Conservation (phyloP, 2,888 invertebrate species). For the Apodemia zela region DNA sequence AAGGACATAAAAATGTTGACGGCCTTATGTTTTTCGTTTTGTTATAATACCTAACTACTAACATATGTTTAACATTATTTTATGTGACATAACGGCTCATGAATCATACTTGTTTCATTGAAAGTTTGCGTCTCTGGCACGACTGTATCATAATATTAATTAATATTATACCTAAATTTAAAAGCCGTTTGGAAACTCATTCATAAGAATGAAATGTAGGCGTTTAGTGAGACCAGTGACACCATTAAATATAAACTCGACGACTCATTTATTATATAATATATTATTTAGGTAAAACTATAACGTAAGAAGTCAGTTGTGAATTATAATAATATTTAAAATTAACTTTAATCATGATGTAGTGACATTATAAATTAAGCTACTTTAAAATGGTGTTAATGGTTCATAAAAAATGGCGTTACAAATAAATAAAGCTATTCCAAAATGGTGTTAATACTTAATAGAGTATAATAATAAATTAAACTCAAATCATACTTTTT, state of each 20-base stretch:
- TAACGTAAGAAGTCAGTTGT: not conserved
- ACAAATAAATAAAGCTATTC: no score
- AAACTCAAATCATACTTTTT: no score
- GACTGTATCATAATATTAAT: slow-evolving; percentile 8
- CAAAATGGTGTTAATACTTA: no score
- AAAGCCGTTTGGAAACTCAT: slow-evolving; percentile 12
- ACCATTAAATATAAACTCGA: not conserved
- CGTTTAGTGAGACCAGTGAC: not conserved
- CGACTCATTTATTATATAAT: not conserved
- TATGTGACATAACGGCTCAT: not conserved
- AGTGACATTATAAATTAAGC: no score
- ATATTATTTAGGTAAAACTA: not conserved
- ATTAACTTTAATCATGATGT: no score
- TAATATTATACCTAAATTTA: slow-evolving; percentile 11
- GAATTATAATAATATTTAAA: no score
- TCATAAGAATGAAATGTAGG: slow-evolving; percentile 4
- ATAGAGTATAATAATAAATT: no score
- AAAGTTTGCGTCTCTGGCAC: not conserved
- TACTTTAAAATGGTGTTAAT: no score
- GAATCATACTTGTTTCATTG: not conserved
- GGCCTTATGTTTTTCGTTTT: not conserved
- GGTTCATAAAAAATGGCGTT: no score
- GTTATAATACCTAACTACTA: not conserved
- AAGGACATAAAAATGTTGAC: not conserved
- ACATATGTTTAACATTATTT: not conserved